phyloP scores from a whole-genome alignment of 2,888 invertebrate species.

The Agonopterix alstromeriana region DNA sequence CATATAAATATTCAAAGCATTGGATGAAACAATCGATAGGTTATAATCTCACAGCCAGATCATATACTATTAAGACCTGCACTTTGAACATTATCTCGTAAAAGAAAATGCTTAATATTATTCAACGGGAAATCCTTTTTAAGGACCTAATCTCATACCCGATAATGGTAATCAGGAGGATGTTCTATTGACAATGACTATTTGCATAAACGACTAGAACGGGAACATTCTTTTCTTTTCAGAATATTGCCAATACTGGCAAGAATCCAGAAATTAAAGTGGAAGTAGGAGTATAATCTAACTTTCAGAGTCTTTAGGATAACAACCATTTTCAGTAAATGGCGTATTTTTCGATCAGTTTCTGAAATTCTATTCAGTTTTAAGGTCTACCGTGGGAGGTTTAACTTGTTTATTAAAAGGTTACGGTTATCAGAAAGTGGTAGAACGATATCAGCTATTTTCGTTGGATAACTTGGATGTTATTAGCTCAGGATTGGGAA shows the following conservation, averaged over 20 bases:
- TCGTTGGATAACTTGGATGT: too few species aligned
- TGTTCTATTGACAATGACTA: slow-evolving; percentile 6
- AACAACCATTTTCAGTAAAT: not conserved
- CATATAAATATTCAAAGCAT: too few species aligned
- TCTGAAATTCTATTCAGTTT: not conserved
- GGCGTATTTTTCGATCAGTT: not conserved
- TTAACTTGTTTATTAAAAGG: not conserved
- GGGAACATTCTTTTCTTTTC: slow-evolving; percentile 8
- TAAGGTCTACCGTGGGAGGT: not conserved
- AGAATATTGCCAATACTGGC: slow-evolving; percentile 6
- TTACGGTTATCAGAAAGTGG: too few species aligned
- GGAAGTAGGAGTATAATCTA: not conserved
- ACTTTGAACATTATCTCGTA: too few species aligned
- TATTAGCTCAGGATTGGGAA: too few species aligned
- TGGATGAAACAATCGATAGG: too few species aligned
- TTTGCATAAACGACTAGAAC: slow-evolving; percentile 12
- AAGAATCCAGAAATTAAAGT: not conserved
- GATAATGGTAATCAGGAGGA: slow-evolving; percentile 7
- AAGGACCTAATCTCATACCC: slow-evolving; percentile 5
- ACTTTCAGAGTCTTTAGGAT: not conserved
- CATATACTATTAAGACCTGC: too few species aligned
- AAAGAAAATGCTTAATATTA: too few species aligned
- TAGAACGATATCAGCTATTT: too few species aligned
- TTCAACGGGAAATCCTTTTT: not conserved
- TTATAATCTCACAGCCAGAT: too few species aligned